phyloP scores from a whole-genome alignment of 2,797 vertebrate genomes.

The Alca torda region DNA sequence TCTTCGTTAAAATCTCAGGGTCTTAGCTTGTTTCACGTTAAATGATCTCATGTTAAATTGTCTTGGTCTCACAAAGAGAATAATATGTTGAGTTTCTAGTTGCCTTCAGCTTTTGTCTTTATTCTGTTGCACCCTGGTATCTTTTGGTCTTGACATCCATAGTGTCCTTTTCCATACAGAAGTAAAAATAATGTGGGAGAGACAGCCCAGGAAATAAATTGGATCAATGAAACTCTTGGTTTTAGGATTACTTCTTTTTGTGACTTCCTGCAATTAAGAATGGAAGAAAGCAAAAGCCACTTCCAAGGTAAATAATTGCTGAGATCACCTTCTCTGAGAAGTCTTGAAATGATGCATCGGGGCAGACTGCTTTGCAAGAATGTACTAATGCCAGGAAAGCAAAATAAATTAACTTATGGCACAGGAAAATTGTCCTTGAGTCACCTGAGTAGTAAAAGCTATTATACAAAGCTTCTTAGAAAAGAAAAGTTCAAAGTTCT shows the following conservation, averaged over 20 bases:
- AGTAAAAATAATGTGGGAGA: not conserved
- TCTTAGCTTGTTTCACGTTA: not conserved
- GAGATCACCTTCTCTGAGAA: not conserved
- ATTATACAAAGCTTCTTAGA: conserved; percentile 60
- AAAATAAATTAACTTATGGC: not conserved
- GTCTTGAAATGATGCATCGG: not conserved
- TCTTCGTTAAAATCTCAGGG: not conserved
- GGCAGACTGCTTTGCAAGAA: not conserved
- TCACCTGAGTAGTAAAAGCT: conserved; percentile 46
- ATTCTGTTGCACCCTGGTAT: not conserved
- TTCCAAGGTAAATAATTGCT: not conserved
- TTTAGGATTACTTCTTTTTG: not conserved
- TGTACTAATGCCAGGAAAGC: not conserved
- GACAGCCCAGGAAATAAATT: not conserved
- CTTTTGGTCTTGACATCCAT: not conserved
- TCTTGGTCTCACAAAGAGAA: not conserved
- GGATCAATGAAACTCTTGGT: not conserved
- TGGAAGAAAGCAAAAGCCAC: not conserved
- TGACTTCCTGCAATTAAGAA: not conserved
- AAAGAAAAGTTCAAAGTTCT: conserved; percentile 57
- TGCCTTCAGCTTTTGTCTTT: not conserved
- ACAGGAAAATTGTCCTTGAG: conserved; percentile 14
- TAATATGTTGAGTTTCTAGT: not conserved
- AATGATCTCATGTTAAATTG: not conserved
- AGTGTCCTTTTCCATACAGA: not conserved